Evolutionary conservation across 2,113 vertebrate genomes (phyloP).

Genomic region (Lipophrys pholis): DNA sequence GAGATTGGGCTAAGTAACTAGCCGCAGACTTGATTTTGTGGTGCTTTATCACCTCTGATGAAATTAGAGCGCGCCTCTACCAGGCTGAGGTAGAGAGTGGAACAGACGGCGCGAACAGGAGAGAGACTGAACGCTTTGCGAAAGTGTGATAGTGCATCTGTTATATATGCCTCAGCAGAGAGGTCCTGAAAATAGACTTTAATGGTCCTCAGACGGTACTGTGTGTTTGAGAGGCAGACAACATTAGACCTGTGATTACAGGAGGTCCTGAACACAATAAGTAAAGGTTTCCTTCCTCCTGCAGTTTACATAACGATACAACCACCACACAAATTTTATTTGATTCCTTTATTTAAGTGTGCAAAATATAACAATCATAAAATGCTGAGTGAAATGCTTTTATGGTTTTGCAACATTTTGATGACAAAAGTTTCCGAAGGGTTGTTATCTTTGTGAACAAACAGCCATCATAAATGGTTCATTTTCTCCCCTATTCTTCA

Average conservation of each 20-base stretch:
- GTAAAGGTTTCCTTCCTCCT: conserved; percentile 44
- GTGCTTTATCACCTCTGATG: conserved; percentile 81
- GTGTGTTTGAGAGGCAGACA: conserved; percentile 30
- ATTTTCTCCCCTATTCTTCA: conserved; percentile 11
- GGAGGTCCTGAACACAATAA: conserved; percentile 31
- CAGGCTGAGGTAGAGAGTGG: conserved; percentile 31
- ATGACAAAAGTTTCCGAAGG: neutral
- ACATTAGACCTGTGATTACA: conserved; percentile 1
- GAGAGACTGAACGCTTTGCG: conserved; percentile 38
- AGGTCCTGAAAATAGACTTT: conserved; percentile 32
- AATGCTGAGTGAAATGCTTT: neutral
- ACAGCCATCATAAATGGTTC: neutral
- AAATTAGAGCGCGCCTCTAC: conserved; percentile 71
- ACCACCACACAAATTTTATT: no score
- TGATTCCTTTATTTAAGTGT: no score
- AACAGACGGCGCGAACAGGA: conserved; percentile 16
- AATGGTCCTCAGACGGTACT: conserved; percentile 33
- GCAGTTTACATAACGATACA: conserved; percentile 11
- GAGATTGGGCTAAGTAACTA: conserved; percentile 80
- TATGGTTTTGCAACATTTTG: neutral
- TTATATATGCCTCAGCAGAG: conserved; percentile 40
- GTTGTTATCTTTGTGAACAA: neutral
- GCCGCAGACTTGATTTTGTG: conserved; percentile 77
- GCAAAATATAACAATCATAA: no score
- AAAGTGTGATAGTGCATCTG: conserved; percentile 42